Evolutionary conservation across 2,888 invertebrate genomes (phyloP).

Genomic region (Temnothorax ravouxi): DNA sequence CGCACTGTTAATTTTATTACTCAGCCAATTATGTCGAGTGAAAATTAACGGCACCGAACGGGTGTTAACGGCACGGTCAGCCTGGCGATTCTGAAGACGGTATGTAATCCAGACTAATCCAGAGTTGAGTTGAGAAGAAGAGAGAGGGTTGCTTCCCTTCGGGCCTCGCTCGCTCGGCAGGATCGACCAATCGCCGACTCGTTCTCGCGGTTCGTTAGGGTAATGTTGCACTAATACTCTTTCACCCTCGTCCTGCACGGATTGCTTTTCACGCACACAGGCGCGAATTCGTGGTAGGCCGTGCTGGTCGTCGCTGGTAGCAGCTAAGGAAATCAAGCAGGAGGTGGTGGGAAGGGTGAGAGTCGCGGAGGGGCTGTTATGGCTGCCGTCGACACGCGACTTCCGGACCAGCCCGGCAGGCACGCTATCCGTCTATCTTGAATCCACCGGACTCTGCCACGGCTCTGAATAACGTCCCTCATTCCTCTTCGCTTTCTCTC

Average conservation of each 20-base stretch:
- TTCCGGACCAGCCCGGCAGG: conserved; percentile 82
- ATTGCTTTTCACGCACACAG: conserved; percentile 39
- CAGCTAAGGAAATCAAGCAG: conserved; percentile 55
- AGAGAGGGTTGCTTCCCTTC: conserved; percentile 79
- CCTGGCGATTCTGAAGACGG: conserved; percentile 81
- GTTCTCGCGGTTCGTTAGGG: conserved; percentile 80
- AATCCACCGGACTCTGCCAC: conserved; percentile 54
- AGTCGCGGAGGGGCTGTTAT: conserved; percentile 64
- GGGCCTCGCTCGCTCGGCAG: conserved; percentile 72
- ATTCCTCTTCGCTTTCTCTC: conserved; percentile 16
- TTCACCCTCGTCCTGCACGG: conserved; percentile 28
- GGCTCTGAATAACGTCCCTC: conserved; percentile 52
- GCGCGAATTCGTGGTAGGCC: conserved; percentile 38
- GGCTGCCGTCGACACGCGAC: conserved; percentile 85
- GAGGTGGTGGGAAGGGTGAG: conserved; percentile 65
- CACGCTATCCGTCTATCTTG: conserved; percentile 81
- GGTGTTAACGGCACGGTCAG: conserved; percentile 77
- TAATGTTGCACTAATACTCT: conserved; percentile 67
- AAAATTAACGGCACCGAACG: not conserved
- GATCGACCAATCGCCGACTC: conserved; percentile 83
- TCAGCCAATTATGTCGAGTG: not conserved
- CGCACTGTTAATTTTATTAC: conserved; percentile 8
- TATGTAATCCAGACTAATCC: conserved; percentile 35
- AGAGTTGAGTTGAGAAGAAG: conserved; percentile 22
- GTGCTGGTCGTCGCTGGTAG: conserved; percentile 58